Evolutionary conservation across 2,888 invertebrate species (phyloP).

Genomic region (Prenolepis imparis): DNA sequence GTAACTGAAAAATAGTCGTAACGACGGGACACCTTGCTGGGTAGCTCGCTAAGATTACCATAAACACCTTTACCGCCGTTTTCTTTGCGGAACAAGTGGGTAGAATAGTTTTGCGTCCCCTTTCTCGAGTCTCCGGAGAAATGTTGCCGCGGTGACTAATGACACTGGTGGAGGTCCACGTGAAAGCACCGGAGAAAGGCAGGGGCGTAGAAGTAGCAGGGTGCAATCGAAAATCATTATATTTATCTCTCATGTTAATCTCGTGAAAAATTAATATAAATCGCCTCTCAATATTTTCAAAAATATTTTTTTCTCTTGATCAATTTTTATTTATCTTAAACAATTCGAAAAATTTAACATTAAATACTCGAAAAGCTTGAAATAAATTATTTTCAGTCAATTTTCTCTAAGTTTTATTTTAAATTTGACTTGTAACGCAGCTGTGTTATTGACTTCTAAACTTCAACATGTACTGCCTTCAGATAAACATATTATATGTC

Average conservation of each 20-base stretch:
- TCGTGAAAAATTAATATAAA: conserved; percentile 30
- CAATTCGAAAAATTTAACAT: not conserved
- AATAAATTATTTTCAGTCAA: conserved; percentile 4
- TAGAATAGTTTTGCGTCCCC: conserved; percentile 79
- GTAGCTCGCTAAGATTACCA: conserved; percentile 77
- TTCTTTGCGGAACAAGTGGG: conserved; percentile 67
- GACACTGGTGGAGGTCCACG: conserved; percentile 72
- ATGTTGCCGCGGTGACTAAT: conserved; percentile 82
- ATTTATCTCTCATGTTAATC: conserved; percentile 48
- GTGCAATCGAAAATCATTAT: conserved; percentile 38
- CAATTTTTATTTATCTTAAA: not conserved
- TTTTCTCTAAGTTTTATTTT: not conserved
- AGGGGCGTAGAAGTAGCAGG: conserved; percentile 57
- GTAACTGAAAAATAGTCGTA: conserved; percentile 75
- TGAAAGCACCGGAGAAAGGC: conserved; percentile 76
- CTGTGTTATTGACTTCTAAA: not conserved
- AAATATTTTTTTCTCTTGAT: not conserved
- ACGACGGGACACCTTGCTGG: conserved; percentile 74
- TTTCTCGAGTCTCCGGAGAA: conserved; percentile 68
- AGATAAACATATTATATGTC: not conserved
- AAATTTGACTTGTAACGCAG: not conserved
- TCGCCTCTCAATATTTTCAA: not conserved
- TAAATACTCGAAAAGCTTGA: not conserved
- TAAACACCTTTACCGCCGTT: conserved; percentile 80
- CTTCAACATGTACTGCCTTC: not conserved